Evolutionary conservation across 2,888 invertebrate genomes (phyloP), one percentile per base, ranked within the genome.

Genomic region (Brachyptera putata): DNA sequence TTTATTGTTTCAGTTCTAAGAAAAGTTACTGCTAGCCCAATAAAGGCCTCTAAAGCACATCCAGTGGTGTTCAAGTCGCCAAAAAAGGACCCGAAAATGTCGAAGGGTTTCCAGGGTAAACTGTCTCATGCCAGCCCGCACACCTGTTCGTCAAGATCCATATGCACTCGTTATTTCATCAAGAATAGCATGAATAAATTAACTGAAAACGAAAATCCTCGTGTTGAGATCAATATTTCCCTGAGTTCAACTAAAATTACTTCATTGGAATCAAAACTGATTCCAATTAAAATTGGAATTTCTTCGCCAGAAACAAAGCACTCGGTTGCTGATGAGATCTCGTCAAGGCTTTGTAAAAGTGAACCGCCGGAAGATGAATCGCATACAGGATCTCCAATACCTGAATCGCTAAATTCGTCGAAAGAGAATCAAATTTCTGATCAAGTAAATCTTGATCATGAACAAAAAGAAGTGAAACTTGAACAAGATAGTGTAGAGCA

Each of bases 91-190:
- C 61, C 62, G 9, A 65, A 66, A 26, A 41, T 53, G 18, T 24
- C 61, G 49, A 53, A 61, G 22, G 66, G 67, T 53, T 69, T 70
- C 62, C 66, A 68, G 25, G 70, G 70, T 16, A 69, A 67, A 59
- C 64, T 71, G 1, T 68, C 70, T 30, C 70, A 72, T 63, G 64
- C 68, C 22, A 70, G 60, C 43, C 64, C 65, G 71, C 72, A 7
- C 24, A 46, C 9, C 4, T 4, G 4, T 24, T n/a, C 18, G n/a
- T 5, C 46, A 11, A 21, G 46, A 24, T 30, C 30, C 7, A 30
- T 30, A 11, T 7, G 11, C 30, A 30, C 30, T 5, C 5, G 30
- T 7, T 30, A 30, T 11, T 30, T 30, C 30, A 11, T 11, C 30
- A 30, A 11, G 11, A 11, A 7, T 11, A 7, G 30, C 30, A 11